Conservation (phyloP, 1,140 invertebrate species). For the Zaprionus kolodkinae region DNA sequence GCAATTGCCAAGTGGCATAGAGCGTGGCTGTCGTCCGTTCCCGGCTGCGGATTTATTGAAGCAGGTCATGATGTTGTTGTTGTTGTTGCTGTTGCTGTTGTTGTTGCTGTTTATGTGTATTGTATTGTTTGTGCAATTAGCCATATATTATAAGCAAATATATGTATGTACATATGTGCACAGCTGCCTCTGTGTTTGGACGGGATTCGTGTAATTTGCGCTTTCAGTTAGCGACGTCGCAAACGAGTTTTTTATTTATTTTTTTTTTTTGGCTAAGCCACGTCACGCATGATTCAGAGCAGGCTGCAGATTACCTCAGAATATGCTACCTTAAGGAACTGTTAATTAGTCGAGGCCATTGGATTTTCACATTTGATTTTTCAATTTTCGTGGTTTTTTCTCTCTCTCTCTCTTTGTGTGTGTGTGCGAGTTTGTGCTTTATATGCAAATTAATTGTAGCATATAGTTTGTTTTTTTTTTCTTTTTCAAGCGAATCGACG, state of each 20-base stretch:
- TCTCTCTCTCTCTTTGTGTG: neutral
- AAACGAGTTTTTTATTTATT: conserved; percentile 37
- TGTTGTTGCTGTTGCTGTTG: neutral
- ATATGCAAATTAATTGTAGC: conserved; percentile 55
- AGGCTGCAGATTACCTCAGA: conserved; percentile 42
- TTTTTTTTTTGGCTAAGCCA: conserved; percentile 18
- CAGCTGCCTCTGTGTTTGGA: neutral
- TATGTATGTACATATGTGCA: conserved; percentile 12
- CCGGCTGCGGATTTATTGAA: conserved; percentile 54
- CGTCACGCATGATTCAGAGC: conserved; percentile 42
- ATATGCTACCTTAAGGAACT: conserved; percentile 1
- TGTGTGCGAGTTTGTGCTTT: conserved; percentile 6
- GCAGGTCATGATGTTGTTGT: conserved; percentile 62
- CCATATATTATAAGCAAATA: conserved; percentile 35
- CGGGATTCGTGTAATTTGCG: conserved; percentile 34
- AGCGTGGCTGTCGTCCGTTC: neutral
- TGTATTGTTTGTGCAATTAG: conserved; percentile 60
- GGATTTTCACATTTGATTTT: conserved; percentile 24
- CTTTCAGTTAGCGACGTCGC: conserved; percentile 43
- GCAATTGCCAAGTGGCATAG: conserved; percentile 2
- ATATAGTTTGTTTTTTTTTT: conserved; percentile 18
- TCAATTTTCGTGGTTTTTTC: neutral
- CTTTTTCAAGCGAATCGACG: conserved; percentile 14
- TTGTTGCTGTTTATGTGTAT: too few species aligned
- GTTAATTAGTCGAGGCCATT: conserved; percentile 30